A percentile compares a stretch with the other conserved stretches of the same genome.
Evolutionary conservation across 2,888 invertebrate genomes (phyloP).

Genomic region (Ypsolopha sequella): DNA sequence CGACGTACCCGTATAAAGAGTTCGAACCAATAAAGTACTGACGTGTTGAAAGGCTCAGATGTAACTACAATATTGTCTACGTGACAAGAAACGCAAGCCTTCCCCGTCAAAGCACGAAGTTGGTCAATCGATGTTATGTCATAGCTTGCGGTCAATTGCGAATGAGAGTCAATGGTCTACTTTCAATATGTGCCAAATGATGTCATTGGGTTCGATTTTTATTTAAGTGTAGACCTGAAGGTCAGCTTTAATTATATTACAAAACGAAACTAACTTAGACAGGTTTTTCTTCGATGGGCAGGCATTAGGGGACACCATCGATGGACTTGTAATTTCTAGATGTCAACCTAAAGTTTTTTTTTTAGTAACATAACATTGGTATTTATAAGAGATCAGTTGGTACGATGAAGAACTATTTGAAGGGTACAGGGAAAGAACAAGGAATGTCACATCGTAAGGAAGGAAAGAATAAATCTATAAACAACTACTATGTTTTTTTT

Average conservation of each 20-base stretch:
- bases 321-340: too few species aligned
- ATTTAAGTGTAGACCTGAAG: not conserved
- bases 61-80: constrained; percentile 29
- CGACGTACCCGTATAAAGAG: not conserved
- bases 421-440: too few species aligned
- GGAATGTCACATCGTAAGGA: too few species aligned
- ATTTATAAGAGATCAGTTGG: too few species aligned
- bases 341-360: too few species aligned
- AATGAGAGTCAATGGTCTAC: constrained; percentile 1
- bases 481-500: too few species aligned
- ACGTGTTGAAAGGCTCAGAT: constrained; percentile 24
- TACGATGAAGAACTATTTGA: too few species aligned
- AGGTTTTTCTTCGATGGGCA: too few species aligned
- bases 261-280: too few species aligned
- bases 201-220: not conserved
- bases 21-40: constrained; percentile 12
- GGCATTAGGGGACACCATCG: too few species aligned
- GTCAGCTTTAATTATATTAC: not conserved
- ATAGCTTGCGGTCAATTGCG: constrained; percentile 6
- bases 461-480: too few species aligned
- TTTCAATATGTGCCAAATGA: constrained; percentile 1
- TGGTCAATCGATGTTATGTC: constrained; percentile 28
- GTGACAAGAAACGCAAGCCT: constrained; percentile 31
- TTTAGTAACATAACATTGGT: too few species aligned
- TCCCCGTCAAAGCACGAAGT: constrained; percentile 20